These are phyloP conservation scores for Oncorhynchus mykiss DNA, from an alignment of 2,113 vertebrate species.

Conservation along the genomic window DNA sequence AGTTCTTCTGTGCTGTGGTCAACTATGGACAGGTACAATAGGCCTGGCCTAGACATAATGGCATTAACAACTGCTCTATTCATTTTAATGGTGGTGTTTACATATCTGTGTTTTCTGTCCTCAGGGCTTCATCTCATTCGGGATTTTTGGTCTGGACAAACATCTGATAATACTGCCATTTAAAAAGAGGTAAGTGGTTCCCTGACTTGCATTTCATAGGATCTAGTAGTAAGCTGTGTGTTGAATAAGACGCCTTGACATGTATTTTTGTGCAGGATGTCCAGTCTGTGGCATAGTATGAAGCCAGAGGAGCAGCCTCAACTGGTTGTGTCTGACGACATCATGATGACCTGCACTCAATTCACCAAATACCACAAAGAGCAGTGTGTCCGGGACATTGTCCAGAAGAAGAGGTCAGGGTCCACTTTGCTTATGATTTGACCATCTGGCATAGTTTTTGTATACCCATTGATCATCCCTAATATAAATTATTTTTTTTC, in stretches of 20 bases:
- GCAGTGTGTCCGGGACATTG: slow-evolving; percentile 88
- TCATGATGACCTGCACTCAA: slow-evolving; percentile 93
- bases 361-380: slow-evolving; percentile 93
- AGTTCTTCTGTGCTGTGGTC: slow-evolving; percentile 95
- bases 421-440: too few species aligned
- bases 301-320: slow-evolving; percentile 64
- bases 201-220: background rate
- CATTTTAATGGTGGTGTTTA: background rate
- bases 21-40: slow-evolving; percentile 93
- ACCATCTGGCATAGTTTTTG: too few species aligned
- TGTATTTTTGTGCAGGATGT: slow-evolving; percentile 70
- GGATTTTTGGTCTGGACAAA: slow-evolving; percentile 94
- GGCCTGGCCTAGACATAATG: background rate
- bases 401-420: slow-evolving; percentile 85
- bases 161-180: slow-evolving; percentile 94
- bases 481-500: too few species aligned
- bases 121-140: slow-evolving; percentile 94
- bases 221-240: background rate
- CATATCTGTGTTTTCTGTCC: background rate
- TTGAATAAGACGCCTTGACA: background rate
- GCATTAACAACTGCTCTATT: background rate
- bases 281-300: slow-evolving; percentile 81
- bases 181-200: slow-evolving; percentile 83
- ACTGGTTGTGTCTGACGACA: slow-evolving; percentile 82
- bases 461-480: too few species aligned